A percentile compares a stretch with the other conserved stretches of the same genome.
Evolutionary conservation across 1,140 invertebrate species (phyloP).

Genomic region (Sinonovacula constricta): DNA sequence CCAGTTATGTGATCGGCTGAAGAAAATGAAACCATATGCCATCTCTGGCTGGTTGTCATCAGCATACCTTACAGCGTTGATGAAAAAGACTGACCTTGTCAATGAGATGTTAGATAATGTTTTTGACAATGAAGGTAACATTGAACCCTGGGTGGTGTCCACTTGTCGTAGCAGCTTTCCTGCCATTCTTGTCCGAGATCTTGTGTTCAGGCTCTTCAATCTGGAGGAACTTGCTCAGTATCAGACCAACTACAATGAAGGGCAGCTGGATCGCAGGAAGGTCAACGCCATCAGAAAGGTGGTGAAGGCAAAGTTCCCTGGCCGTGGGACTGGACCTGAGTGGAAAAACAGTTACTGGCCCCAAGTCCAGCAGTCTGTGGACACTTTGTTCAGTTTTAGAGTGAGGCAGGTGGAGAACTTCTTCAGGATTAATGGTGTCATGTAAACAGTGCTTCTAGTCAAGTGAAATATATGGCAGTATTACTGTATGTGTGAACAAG

Average conservation of each 20-base stretch:
- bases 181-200: slow-evolving; percentile 28
- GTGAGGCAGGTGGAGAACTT: slow-evolving; percentile 31
- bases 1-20: slow-evolving; percentile 7
- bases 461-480: neutral
- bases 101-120: slow-evolving; percentile 34
- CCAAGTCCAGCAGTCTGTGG: slow-evolving; percentile 12
- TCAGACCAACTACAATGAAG: neutral
- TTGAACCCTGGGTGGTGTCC: slow-evolving; percentile 28
- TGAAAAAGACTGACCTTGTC: slow-evolving; percentile 22
- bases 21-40: slow-evolving; percentile 18
- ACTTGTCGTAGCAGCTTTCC: slow-evolving; percentile 13
- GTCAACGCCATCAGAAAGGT: slow-evolving; percentile 29
- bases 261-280: neutral
- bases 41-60: slow-evolving; percentile 34
- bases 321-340: neutral
- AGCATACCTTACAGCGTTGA: slow-evolving; percentile 31
- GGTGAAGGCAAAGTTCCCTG: slow-evolving; percentile 19
- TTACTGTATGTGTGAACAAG: no score
- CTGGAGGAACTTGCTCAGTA: slow-evolving; percentile 31
- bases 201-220: slow-evolving; percentile 30
- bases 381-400: slow-evolving; percentile 22
- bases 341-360: slow-evolving; percentile 6
- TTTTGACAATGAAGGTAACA: slow-evolving; percentile 21
- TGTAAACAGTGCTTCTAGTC: neutral
- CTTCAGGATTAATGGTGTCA: slow-evolving; percentile 5